Conservation (phyloP, 2,113 vertebrate species). For the Chaetops frenatus region DNA sequence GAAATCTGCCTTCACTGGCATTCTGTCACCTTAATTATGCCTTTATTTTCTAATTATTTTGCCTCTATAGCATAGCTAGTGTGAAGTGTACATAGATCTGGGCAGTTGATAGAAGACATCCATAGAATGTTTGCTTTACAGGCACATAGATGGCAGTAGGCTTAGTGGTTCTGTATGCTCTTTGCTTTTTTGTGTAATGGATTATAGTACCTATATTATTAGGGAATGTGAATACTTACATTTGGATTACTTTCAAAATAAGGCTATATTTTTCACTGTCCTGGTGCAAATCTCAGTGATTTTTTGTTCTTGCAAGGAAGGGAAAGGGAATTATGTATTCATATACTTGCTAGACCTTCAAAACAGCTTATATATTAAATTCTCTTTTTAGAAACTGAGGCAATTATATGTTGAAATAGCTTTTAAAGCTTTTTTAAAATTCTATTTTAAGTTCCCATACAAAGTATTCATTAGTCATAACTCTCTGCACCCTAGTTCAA, state of each 20-base stretch:
- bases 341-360: neutral
- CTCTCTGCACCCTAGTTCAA: neutral
- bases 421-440: neutral
- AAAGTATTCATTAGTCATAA: neutral
- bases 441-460: constrained; percentile 31
- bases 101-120: neutral
- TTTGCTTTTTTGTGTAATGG: neutral
- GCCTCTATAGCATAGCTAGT: neutral
- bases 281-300: neutral
- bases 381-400: neutral
- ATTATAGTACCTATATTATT: neutral
- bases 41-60: neutral
- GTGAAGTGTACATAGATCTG: neutral
- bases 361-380: neutral
- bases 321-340: neutral
- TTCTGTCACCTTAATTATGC: neutral
- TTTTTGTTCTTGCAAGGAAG: neutral
- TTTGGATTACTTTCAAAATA: neutral
- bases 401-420: neutral
- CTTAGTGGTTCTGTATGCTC: neutral
- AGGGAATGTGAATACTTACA: neutral
- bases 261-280: neutral
- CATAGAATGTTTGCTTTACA: neutral
- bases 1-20: neutral
- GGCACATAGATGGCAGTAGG: neutral